Percentiles rank a stretch among this genome's conserved stretches.
Evolutionary conservation across 2,888 invertebrate genomes (phyloP).

Genomic region (Tineola bisselliella): DNA sequence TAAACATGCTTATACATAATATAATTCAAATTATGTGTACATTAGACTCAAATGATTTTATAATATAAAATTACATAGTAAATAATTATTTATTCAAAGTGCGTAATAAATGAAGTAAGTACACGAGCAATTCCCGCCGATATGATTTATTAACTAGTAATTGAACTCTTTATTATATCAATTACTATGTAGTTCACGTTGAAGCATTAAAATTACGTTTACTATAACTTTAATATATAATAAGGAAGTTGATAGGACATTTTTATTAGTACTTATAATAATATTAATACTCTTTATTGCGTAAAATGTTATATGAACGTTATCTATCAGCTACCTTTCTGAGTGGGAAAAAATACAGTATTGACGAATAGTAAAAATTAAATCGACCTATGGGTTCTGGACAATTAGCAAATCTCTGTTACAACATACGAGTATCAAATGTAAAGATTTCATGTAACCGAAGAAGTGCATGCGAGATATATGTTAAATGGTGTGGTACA

Average conservation of each 20-base stretch:
- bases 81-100: neutral
- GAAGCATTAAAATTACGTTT: neutral
- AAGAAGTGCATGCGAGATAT: neutral
- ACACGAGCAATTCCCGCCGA: neutral
- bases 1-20: too few relatives aligned
- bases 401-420: neutral
- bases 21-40: too few relatives aligned
- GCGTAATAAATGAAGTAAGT: neutral
- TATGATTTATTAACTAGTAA: neutral
- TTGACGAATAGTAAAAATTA: too few relatives aligned
- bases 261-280: too few relatives aligned
- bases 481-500: neutral
- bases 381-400: too few relatives aligned
- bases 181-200: neutral
- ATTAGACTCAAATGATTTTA: too few relatives aligned
- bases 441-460: neutral
- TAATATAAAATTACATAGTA: neutral
- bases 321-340: too few relatives aligned
- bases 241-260: too few relatives aligned
- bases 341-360: too few relatives aligned
- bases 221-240: neutral
- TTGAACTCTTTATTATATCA: neutral
- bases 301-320: too few relatives aligned
- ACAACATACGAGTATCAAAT: neutral
- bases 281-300: too few relatives aligned